Evolutionary conservation across 2,888 invertebrate species (phyloP).

Genomic region (Mythimna vitellina): DNA sequence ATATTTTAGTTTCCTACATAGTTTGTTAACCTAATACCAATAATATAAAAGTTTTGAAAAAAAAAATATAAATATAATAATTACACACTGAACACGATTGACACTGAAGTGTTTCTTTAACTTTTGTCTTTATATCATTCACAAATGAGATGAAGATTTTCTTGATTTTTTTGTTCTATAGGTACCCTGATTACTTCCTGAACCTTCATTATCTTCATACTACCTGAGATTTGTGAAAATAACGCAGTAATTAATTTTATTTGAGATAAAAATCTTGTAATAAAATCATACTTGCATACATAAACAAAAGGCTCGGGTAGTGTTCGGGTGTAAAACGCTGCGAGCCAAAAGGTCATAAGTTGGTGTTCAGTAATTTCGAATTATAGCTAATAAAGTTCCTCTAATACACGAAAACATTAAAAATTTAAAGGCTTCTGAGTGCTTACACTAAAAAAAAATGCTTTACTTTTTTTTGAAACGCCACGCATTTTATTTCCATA

Average conservation of each 20-base stretch:
- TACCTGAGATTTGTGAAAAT: slow-evolving; percentile 37
- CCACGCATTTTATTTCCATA: neutral
- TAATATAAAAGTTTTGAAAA: no score
- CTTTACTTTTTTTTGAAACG: neutral
- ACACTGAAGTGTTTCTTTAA: neutral
- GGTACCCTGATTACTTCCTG: neutral
- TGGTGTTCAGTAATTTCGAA: neutral
- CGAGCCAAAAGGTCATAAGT: slow-evolving; percentile 29
- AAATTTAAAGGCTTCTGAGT: no score
- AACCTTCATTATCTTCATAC: slow-evolving; percentile 4
- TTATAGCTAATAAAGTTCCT: neutral
- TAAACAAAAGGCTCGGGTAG: slow-evolving; percentile 56
- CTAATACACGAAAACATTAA: no score
- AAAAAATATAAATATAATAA: no score
- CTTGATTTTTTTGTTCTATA: neutral
- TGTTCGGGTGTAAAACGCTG: slow-evolving; percentile 21
- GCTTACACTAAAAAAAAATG: no score
- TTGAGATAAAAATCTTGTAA: slow-evolving; percentile 52
- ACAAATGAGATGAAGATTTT: neutral
- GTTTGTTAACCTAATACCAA: no score
- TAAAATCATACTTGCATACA: slow-evolving; percentile 35
- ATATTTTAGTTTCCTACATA: no score
- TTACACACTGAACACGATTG: neutral
- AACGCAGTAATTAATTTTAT: slow-evolving; percentile 44
- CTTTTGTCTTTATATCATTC: neutral